A percentile compares a stretch with the other conserved stretches of the same genome.
phyloP scores from a whole-genome alignment of 2,888 invertebrate genomes.

The Cheilosia vernalis region DNA sequence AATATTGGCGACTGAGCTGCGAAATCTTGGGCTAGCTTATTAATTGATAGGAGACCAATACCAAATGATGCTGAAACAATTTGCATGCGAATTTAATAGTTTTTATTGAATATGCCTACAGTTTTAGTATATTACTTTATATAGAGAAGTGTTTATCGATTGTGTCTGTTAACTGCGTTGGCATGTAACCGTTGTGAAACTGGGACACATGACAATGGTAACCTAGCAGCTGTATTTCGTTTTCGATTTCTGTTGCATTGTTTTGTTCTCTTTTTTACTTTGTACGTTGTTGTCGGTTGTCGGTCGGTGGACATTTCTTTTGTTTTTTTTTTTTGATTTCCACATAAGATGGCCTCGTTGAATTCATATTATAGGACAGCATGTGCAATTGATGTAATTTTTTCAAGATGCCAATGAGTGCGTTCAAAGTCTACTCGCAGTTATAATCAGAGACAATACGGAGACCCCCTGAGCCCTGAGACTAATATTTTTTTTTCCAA shows the following conservation, averaged over 20 bases:
- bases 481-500: no score
- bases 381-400: not conserved
- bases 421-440: not conserved
- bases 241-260: constrained; percentile 5
- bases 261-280: not conserved
- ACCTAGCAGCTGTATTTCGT: constrained; percentile 23
- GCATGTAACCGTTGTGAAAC: constrained; percentile 7
- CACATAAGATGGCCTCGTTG: no score
- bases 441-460: no score
- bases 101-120: no score
- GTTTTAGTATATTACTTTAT: not conserved
- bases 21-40: not conserved
- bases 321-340: no score
- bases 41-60: constrained; percentile 7
- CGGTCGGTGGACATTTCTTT: no score
- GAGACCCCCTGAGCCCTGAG: no score
- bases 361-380: no score
- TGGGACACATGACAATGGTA: constrained; percentile 14
- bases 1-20: constrained; percentile 47
- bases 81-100: not conserved
- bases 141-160: constrained; percentile 11
- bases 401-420: not conserved
- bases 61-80: constrained; percentile 27
- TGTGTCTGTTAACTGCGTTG: not conserved
- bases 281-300: not conserved